Conservation (phyloP, 2,797 vertebrate species). For the Simalia tracyae region DNA sequence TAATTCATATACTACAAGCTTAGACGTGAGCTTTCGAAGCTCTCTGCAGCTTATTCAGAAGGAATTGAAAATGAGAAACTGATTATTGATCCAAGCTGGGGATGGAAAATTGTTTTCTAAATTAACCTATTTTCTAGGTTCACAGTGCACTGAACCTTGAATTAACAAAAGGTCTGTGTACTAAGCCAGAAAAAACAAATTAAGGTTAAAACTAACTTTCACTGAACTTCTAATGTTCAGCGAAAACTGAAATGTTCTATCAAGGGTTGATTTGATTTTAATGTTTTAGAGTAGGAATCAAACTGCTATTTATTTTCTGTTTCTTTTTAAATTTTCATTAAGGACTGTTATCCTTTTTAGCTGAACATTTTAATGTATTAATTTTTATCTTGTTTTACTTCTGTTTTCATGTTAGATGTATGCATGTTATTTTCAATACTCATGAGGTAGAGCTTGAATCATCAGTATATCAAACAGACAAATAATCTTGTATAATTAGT, state of each 20-base stretch:
- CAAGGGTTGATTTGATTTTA: not conserved
- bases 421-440: not conserved
- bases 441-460: not conserved
- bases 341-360: not conserved
- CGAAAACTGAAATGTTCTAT: not conserved
- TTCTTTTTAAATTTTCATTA: not conserved
- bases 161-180: not conserved
- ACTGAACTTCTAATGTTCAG: not conserved
- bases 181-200: not conserved
- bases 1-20: not conserved
- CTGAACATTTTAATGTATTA: not conserved
- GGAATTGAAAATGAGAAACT: not conserved
- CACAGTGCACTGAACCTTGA: not conserved
- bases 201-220: not conserved
- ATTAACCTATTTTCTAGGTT: not conserved
- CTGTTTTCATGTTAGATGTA: not conserved
- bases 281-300: not conserved
- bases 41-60: not conserved
- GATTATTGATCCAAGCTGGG: not conserved
- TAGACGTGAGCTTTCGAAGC: not conserved
- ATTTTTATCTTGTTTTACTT: not conserved
- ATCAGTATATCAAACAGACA: not conserved
- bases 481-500: not conserved
- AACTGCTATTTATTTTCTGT: not conserved
- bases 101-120: not conserved